phyloP scores from a whole-genome alignment of 2,888 invertebrate species.

The Azorinus chamasolen region DNA sequence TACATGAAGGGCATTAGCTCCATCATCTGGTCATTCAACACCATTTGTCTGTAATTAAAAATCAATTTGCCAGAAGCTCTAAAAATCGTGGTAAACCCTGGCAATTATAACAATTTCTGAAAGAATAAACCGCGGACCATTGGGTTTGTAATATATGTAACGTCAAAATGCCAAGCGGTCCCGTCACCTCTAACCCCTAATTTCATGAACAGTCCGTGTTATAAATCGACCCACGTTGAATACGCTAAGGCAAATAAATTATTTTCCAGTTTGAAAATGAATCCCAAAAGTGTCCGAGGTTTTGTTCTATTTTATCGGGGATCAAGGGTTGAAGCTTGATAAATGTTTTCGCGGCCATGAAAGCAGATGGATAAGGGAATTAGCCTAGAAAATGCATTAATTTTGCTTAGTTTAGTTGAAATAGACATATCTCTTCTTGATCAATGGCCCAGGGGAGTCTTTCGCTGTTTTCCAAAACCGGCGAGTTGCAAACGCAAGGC shows the following conservation, averaged over 20 bases:
- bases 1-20: too few species aligned
- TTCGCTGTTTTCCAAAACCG: slow-evolving; percentile 20
- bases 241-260: slow-evolving; percentile 42
- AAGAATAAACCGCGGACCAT: slow-evolving; percentile 48
- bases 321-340: slow-evolving; percentile 54
- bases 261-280: slow-evolving; percentile 51
- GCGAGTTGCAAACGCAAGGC: neutral
- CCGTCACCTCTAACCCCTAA: too few species aligned
- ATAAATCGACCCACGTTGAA: too few species aligned
- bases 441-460: slow-evolving; percentile 44
- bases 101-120: slow-evolving; percentile 38
- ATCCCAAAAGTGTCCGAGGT: slow-evolving; percentile 56
- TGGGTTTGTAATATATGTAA: slow-evolving; percentile 13
- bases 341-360: slow-evolving; percentile 48
- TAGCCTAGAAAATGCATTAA: slow-evolving; percentile 62
- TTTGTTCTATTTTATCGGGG: slow-evolving; percentile 53
- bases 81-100: too few species aligned
- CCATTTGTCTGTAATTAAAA: too few species aligned
- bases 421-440: slow-evolving; percentile 48
- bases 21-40: too few species aligned
- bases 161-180: slow-evolving; percentile 10
- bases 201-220: too few species aligned
- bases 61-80: too few species aligned
- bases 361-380: slow-evolving; percentile 60
- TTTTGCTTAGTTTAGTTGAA: slow-evolving; percentile 60